These are phyloP conservation scores for Anolis sagrei DNA, from an alignment of 2,113 vertebrate genomes.

Conservation along the genomic window DNA sequence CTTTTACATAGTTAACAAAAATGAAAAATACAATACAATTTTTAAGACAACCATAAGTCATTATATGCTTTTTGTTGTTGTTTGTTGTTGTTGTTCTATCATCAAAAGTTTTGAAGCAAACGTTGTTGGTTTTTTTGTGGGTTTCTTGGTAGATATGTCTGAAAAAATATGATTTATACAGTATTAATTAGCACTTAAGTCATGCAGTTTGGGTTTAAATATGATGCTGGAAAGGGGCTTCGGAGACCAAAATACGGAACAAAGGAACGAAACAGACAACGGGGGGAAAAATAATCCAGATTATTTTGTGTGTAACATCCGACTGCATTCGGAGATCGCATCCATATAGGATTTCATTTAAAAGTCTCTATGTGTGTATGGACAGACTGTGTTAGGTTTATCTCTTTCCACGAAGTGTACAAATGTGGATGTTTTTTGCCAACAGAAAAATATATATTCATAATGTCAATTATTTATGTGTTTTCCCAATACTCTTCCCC, in stretches of 20 bases:
- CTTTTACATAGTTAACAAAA: conserved; percentile 80
- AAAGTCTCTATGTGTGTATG: conserved; percentile 22
- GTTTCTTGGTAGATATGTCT: conserved; percentile 78
- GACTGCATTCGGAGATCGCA: not conserved
- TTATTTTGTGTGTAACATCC: too few species aligned
- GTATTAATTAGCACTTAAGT: conserved; percentile 82
- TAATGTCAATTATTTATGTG: too few species aligned
- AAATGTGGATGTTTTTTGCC: too few species aligned
- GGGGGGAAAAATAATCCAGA: conserved; percentile 1
- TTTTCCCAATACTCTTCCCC: too few species aligned
- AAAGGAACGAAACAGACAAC: conserved; percentile 21
- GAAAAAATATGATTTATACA: conserved; percentile 80
- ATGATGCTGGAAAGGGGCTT: conserved; percentile 63
- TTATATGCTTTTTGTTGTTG: conserved; percentile 75
- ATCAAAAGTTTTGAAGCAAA: conserved; percentile 80
- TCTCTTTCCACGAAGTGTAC: not conserved
- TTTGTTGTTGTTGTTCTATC: conserved; percentile 76
- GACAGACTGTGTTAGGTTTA: not conserved
- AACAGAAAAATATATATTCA: too few species aligned
- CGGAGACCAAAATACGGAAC: conserved; percentile 23
- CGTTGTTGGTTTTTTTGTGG: conserved; percentile 27
- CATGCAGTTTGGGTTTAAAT: conserved; percentile 83
- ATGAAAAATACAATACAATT: conserved; percentile 81
- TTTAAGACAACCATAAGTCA: conserved; percentile 77
- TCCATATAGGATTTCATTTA: not conserved